phyloP scores from a whole-genome alignment of 2,113 vertebrate genomes.

The Tragulus kanchil region DNA sequence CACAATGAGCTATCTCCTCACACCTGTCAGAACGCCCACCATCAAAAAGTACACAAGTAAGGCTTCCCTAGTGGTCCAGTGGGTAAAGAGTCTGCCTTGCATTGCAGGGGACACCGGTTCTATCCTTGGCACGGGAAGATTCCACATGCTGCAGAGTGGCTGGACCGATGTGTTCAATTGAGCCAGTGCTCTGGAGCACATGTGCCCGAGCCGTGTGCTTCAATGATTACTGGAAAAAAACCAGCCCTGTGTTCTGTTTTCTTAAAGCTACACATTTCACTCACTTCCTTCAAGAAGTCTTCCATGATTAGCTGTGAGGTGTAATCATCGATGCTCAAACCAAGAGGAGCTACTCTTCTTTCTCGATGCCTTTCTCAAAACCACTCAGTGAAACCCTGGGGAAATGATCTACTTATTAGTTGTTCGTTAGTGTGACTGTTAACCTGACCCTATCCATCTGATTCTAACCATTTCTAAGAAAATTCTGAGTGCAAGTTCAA shows the following conservation, averaged over 20 bases:
- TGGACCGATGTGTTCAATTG: too few relatives aligned
- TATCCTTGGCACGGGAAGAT: too few relatives aligned
- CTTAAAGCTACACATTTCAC: neutral
- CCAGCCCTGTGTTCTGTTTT: neutral
- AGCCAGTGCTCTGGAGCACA: too few relatives aligned
- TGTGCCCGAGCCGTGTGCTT: too few relatives aligned
- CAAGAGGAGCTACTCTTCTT: neutral
- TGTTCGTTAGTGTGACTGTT: neutral
- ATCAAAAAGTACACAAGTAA: too few relatives aligned
- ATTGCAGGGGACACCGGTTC: too few relatives aligned
- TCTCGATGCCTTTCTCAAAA: neutral
- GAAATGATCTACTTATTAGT: neutral
- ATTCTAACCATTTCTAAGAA: slow-evolving; percentile 12
- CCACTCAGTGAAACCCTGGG: neutral
- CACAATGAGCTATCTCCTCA: neutral
- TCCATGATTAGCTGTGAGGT: neutral
- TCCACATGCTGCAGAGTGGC: too few relatives aligned
- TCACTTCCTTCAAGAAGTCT: slow-evolving; percentile 18
- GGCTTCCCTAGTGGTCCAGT: too few relatives aligned
- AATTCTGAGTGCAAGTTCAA: neutral
- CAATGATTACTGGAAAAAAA: too few relatives aligned
- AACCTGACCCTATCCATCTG: neutral
- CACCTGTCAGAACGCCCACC: neutral
- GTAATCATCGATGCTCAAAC: neutral
- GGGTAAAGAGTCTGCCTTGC: too few relatives aligned